Evolutionary conservation across 2,888 invertebrate genomes (phyloP).

Genomic region (Dicranocentrus wangi): DNA sequence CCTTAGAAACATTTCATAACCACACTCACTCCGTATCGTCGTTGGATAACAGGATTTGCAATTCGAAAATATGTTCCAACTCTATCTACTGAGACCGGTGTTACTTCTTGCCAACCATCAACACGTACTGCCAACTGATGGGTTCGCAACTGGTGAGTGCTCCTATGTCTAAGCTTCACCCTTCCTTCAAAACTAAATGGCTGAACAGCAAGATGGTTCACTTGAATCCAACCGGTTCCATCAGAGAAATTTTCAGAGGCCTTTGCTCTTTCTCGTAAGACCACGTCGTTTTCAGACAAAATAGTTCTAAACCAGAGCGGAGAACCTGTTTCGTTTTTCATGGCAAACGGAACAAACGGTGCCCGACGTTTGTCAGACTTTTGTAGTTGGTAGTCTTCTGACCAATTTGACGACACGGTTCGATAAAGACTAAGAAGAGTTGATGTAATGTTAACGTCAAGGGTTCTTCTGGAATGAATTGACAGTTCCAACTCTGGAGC

Average conservation of each 20-base stretch:
- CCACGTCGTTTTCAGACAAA: slow-evolving; percentile 76
- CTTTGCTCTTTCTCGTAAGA: slow-evolving; percentile 52
- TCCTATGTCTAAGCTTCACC: slow-evolving; percentile 82
- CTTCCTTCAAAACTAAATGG: slow-evolving; percentile 90
- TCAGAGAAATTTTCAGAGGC: slow-evolving; percentile 37
- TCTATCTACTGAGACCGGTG: slow-evolving; percentile 94
- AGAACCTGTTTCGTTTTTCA: slow-evolving; percentile 93
- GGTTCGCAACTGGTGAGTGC: slow-evolving; percentile 85
- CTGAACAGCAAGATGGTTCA: slow-evolving; percentile 84
- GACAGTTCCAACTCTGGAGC: slow-evolving; percentile 70
- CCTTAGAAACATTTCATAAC: no score
- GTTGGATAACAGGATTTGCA: slow-evolving; percentile 75
- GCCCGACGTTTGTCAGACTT: slow-evolving; percentile 83
- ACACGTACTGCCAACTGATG: slow-evolving; percentile 92
- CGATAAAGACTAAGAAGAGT: slow-evolving; percentile 88
- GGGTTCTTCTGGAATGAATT: slow-evolving; percentile 76
- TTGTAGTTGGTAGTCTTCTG: slow-evolving; percentile 78
- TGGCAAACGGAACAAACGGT: slow-evolving; percentile 95
- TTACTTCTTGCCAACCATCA: slow-evolving; percentile 90
- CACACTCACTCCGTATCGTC: slow-evolving; percentile 66
- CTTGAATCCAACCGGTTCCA: slow-evolving; percentile 80
- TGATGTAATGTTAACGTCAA: slow-evolving; percentile 92
- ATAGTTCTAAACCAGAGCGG: slow-evolving; percentile 89
- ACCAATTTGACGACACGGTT: slow-evolving; percentile 90
- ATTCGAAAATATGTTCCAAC: slow-evolving; percentile 95